Evolutionary conservation across 2,888 invertebrate genomes (phyloP).

Genomic region (Apamea sordens): DNA sequence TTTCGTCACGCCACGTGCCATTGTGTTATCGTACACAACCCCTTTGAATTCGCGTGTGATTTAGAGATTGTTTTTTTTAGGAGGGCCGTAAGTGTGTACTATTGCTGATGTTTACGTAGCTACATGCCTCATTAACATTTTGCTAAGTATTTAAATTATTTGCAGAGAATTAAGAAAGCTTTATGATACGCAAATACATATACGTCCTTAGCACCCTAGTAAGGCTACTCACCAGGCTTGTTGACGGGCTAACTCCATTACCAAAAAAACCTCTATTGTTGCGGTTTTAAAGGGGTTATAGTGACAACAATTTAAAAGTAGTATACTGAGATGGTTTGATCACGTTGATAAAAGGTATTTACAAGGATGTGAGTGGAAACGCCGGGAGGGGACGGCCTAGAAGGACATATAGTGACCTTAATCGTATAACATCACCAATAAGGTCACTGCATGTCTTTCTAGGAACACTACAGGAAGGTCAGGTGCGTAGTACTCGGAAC

Average conservation of each 20-base stretch:
- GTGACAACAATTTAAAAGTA: not conserved
- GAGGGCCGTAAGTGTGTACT: not conserved
- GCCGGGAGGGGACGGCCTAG: not conserved
- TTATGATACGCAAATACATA: not conserved
- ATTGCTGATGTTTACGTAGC: not conserved
- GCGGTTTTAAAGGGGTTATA: not conserved
- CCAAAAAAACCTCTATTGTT: not conserved
- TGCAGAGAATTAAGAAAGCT: not conserved
- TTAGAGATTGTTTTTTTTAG: slow-evolving; percentile 5
- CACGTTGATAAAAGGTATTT: not conserved
- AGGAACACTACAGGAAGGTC: not conserved
- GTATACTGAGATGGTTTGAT: not conserved
- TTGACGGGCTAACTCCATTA: not conserved
- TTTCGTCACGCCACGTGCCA: slow-evolving; percentile 49
- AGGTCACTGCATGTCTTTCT: not conserved
- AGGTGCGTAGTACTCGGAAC: not conserved
- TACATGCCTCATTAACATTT: not conserved
- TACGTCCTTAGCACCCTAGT: not conserved
- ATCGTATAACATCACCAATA: not conserved
- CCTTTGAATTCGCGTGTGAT: slow-evolving; percentile 31
- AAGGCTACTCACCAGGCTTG: not conserved
- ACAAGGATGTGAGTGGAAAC: not conserved
- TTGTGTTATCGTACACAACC: slow-evolving; percentile 34
- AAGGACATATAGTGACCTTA: not conserved
- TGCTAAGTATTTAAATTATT: not conserved